phyloP scores from a whole-genome alignment of 2,888 invertebrate genomes.

The Euplagia quadripunctaria region DNA sequence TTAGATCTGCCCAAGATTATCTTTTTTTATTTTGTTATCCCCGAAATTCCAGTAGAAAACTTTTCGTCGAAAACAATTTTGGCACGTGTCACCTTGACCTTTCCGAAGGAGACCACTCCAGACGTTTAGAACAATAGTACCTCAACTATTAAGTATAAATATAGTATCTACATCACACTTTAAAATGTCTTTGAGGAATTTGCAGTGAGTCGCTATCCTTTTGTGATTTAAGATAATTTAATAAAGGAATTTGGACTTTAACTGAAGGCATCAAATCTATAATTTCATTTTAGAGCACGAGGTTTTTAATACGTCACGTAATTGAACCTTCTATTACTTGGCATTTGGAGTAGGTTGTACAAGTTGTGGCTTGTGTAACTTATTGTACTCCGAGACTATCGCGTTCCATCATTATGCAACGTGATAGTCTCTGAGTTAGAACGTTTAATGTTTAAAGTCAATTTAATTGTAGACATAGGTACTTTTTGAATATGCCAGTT shows the following conservation, averaged over 20 bases:
- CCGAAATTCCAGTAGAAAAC: constrained; percentile 20
- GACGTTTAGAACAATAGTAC: neutral
- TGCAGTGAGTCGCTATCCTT: neutral
- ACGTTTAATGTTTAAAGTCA: neutral
- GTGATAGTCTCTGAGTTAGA: neutral
- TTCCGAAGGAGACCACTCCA: constrained; percentile 19
- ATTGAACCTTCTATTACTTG: neutral
- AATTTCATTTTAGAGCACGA: neutral
- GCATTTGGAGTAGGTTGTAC: neutral
- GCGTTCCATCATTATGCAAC: neutral
- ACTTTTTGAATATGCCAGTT: neutral
- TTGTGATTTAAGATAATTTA: neutral
- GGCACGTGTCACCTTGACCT: constrained; percentile 47
- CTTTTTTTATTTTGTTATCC: constrained; percentile 7
- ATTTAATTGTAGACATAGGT: neutral
- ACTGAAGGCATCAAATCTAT: neutral
- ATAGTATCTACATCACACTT: neutral
- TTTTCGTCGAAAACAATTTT: constrained; percentile 26
- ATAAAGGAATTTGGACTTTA: neutral
- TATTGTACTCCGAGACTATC: neutral
- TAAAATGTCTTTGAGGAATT: neutral
- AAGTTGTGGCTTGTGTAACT: neutral
- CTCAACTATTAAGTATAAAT: neutral
- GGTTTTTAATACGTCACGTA: neutral
- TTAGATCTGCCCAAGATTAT: neutral